Percentiles rank a stretch among this genome's conserved stretches.
phyloP scores from a whole-genome alignment of 2,113 vertebrate genomes.

The Ovibos moschatus region DNA sequence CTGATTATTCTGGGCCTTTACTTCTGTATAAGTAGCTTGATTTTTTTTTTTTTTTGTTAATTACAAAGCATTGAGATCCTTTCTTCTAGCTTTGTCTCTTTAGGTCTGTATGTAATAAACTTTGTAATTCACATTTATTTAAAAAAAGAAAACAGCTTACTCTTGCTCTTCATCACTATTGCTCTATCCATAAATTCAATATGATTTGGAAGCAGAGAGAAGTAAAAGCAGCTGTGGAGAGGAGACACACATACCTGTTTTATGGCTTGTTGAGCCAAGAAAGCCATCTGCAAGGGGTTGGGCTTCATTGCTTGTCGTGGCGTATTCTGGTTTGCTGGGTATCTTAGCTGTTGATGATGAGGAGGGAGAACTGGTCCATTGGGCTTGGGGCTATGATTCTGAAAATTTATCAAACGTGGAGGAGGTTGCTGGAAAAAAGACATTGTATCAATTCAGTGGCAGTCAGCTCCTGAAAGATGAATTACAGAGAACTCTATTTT shows the following conservation, averaged over 20 bases:
- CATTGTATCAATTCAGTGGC: background rate
- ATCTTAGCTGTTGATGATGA: slow-evolving; percentile 82
- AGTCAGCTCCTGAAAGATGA: background rate
- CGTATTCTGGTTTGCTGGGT: slow-evolving; percentile 77
- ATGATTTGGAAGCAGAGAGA: background rate
- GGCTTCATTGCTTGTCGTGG: slow-evolving; percentile 77
- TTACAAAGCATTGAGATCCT: background rate
- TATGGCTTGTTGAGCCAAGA: slow-evolving; percentile 85
- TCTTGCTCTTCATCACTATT: background rate
- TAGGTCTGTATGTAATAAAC: background rate
- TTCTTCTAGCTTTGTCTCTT: background rate
- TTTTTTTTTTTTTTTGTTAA: background rate
- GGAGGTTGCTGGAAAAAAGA: slow-evolving; percentile 77
- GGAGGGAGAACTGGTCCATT: slow-evolving; percentile 79
- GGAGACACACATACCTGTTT: slow-evolving; percentile 79
- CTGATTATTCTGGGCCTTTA: background rate
- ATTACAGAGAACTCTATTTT: background rate
- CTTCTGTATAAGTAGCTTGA: background rate
- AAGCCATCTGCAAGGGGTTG: slow-evolving; percentile 82
- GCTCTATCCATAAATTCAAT: background rate
- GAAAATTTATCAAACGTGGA: slow-evolving; percentile 86
- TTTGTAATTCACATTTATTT: background rate
- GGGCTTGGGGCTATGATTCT: slow-evolving; percentile 81
- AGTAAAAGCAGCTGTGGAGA: background rate
- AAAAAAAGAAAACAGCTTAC: background rate